Evolutionary conservation across 2,113 vertebrate species (phyloP), one percentile per base, ranked within the genome.

Genomic region (Alexandromys fortis): DNA sequence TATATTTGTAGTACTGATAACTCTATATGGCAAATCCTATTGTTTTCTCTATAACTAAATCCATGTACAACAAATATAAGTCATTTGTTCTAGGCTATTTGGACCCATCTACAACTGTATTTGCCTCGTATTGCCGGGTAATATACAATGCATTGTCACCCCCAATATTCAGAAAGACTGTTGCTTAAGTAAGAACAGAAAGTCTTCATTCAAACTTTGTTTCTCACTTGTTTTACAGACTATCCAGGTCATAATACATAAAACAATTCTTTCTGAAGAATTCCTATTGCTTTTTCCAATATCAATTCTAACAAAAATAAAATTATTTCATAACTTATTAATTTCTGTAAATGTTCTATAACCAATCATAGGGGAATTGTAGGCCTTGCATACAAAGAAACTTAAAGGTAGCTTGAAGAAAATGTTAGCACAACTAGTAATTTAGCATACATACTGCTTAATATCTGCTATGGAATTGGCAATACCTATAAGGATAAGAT

Each of bases 281-380:
- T 67, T 93, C 30, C 14, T 26, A n/a, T 38, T 72, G 9, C 42
- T 13, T 91, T 92, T 86, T 78, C 22, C 83, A 82, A 65, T 52
- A 87, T 49, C 1, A 58, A 47, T 81, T 83, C 58, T 47, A 79
- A 82, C 35, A 73, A 86, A 72, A 91, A 49, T 3, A 4, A 45
- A 91, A 68, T 61, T 6, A 63, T 88, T 58, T 67, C 30, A 86
- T 35, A 68, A 68, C 14, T 90, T 79, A 11, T 13, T 89, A 1
- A 82, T 82, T 89, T 94, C 22, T 65, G 55, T 65, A 26, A 82
- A 76, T 81, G 26, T 86, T 90, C 47, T 75, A 79, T 52, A 95
- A 33, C 7, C 2, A 55, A 22, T 47, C 30, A 1, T 82, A 73
- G 1, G 65, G 42, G 2, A 92, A 89, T 30, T 86, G 67, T 35